Conservation (phyloP, 1,140 invertebrate species). For the Rhysida immarginata region DNA sequence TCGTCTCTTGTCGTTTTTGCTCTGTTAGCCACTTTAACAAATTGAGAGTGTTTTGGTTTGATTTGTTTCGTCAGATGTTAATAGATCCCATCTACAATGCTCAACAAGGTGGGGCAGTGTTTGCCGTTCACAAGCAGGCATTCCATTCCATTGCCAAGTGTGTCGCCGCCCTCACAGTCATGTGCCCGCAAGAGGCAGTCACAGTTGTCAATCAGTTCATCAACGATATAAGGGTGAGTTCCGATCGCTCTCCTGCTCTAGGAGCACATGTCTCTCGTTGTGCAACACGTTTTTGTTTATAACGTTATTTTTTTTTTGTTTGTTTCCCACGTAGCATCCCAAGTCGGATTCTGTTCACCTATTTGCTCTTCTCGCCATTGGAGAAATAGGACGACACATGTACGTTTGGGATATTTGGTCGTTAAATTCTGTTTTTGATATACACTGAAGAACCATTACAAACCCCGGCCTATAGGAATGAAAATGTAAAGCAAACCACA, state of each 20-base stretch:
- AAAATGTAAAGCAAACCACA: too few relatives aligned
- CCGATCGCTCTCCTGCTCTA: too few relatives aligned
- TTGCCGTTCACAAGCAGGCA: conserved; percentile 41
- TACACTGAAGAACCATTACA: too few relatives aligned
- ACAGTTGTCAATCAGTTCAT: conserved; percentile 74
- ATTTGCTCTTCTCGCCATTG: conserved; percentile 82
- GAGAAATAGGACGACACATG: conserved; percentile 89
- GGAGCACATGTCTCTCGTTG: too few relatives aligned
- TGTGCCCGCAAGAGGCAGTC: conserved; percentile 47
- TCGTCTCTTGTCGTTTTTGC: too few relatives aligned
- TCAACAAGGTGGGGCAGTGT: conserved; percentile 12
- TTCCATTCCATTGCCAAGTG: conserved; percentile 88
- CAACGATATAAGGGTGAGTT: conserved; percentile 50
- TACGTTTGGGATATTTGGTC: too few relatives aligned
- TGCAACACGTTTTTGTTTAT: too few relatives aligned
- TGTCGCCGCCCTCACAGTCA: conserved; percentile 77
- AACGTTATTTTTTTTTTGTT: conserved; percentile 4
- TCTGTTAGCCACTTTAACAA: too few relatives aligned
- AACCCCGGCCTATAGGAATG: too few relatives aligned
- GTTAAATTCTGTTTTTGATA: too few relatives aligned
- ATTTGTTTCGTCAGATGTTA: conserved; percentile 31
- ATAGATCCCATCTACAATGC: conserved; percentile 28
- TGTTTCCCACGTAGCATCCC: conserved; percentile 26
- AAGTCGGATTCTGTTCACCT: conserved; percentile 66
- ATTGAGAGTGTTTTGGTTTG: too few relatives aligned